Base-by-base conservation (phyloP, 2,888 invertebrate species). In the Syrphus vitripennis region DNA sequence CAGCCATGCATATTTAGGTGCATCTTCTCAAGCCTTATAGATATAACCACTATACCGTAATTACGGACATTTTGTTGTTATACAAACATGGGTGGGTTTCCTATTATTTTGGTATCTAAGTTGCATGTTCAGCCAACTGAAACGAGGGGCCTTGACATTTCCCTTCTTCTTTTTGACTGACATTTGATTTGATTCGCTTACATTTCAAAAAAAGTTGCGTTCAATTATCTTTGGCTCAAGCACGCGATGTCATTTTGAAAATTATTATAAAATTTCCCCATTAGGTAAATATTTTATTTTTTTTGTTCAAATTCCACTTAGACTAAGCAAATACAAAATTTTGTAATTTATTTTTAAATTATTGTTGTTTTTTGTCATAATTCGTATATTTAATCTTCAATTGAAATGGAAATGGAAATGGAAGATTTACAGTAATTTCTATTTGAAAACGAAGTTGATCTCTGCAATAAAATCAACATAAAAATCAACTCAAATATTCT, bases 151-250 rank as follows among this genome's bases (percentile, higher is more conserved):
- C 42, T 59, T 53, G 31, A 76, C 70, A 57, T 65, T 53, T 21
- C 37, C 21, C 29, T 24, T 21, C 48, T 42, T n/a, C 24, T 61
- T 21, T 34, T 67, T 72, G 77, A 82, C 61, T 78, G 86, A 86
- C 82, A 86, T 86, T 86, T 74, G 82, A 86, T 86, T 82, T 82
- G 86, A 86, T 86, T 82, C 86, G 82, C 74, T 86, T 61, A 74
- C 57, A 29, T 21, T 42, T 31, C 42, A 48, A 53, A 50, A 37
- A 48, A 65, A 70, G 50, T 31, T 45, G 48, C 65, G 19, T 65
- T 31, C 29, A 65, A 65, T 65, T 65, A 65, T 14, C n/a, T 45
- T 9, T 0, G 0, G 19, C 29, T 12, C 14, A 10, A 45, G 19
- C 65, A 65, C 65, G 65, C 65, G 31, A 65, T 65, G 42, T 65